Conservation (phyloP, 2,113 vertebrate species). For the Zootoca vivipara region DNA sequence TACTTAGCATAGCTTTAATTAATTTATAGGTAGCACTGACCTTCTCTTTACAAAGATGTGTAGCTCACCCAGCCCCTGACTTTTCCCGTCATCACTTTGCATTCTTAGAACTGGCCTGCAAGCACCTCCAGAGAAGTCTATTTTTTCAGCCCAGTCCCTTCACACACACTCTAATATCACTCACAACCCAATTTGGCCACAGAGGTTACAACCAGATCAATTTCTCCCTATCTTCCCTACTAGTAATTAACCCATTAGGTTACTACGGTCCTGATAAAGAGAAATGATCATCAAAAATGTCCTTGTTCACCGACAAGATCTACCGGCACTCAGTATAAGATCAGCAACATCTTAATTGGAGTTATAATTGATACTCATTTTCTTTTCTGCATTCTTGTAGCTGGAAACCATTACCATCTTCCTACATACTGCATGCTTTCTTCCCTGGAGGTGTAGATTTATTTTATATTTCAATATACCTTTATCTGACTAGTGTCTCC, state of each 20-base stretch:
- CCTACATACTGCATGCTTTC: not conserved
- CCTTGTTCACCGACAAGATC: slow-evolving; percentile 5
- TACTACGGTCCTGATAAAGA: not conserved
- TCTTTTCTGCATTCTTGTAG: not conserved
- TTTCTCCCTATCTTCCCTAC: not conserved
- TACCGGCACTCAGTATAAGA: not conserved
- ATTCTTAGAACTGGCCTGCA: not conserved
- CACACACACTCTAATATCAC: not conserved
- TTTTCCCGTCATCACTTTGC: not conserved
- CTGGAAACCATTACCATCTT: not conserved
- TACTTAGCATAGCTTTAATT: too few species aligned
- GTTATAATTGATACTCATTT: not conserved
- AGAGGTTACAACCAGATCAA: not conserved
- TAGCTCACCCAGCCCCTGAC: not conserved
- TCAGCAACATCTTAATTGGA: not conserved
- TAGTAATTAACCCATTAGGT: not conserved
- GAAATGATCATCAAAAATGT: not conserved
- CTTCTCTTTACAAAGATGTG: not conserved
- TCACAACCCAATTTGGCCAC: not conserved
- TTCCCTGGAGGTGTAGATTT: not conserved
- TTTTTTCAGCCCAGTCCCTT: not conserved
- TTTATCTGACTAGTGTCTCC: slow-evolving; percentile 2
- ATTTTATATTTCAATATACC: slow-evolving; percentile 21
- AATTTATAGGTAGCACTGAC: too few species aligned
- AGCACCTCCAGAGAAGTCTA: not conserved